Evolutionary conservation across 92 coral and sea anemone genomes (phyloP).

Genomic region (Parazoanthus swiftii): DNA sequence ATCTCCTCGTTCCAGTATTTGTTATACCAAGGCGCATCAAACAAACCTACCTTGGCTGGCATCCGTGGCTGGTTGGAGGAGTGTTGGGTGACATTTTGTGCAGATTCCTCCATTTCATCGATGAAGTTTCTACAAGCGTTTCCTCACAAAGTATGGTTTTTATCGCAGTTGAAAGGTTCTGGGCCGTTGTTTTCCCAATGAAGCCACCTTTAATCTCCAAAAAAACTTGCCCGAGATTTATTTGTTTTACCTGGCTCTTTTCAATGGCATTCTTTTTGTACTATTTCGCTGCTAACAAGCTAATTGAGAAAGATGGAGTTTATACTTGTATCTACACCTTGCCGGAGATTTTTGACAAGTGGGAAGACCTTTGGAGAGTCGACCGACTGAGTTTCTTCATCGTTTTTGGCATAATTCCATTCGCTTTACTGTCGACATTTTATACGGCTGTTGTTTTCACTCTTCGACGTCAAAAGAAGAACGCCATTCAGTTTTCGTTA

Average conservation of each 20-base stretch:
- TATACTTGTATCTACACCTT: not conserved
- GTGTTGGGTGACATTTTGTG: no score
- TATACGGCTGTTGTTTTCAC: not conserved
- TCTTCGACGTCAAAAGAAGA: not conserved
- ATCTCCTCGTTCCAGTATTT: no score
- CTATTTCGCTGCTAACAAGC: not conserved
- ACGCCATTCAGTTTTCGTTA: not conserved
- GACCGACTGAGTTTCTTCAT: not conserved
- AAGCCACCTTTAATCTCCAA: not conserved
- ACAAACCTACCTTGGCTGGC: no score
- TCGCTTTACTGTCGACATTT: not conserved
- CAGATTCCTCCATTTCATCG: no score
- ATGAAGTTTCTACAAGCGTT: no score
- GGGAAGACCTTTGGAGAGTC: not conserved
- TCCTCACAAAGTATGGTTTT: no score
- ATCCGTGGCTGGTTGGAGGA: no score
- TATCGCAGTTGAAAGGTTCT: no score
- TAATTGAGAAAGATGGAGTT: not conserved
- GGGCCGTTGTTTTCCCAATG: no score
- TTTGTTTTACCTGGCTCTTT: not conserved
- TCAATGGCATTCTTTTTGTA: not conserved
- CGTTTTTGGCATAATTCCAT: not conserved
- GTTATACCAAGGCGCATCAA: no score
- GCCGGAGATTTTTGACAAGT: not conserved
- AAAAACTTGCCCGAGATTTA: conserved; percentile 7